Base-by-base conservation (phyloP, 2,113 vertebrate species). In the Prionailurus bengalensis region DNA sequence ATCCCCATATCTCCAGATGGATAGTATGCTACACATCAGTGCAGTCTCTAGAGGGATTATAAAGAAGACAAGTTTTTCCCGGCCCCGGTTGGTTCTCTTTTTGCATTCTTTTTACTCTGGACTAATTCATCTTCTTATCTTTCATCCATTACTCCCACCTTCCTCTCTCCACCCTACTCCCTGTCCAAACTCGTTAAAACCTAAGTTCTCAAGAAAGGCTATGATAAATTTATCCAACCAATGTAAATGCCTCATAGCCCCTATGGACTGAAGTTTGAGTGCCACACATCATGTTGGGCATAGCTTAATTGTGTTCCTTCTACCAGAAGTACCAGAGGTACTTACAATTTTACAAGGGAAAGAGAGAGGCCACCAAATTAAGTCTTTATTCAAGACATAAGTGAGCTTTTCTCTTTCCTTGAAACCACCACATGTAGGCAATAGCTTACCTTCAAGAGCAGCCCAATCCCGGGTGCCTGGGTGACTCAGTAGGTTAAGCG, bases 301-400 rank as follows among this genome's bases (percentile, higher is more conserved):
- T 91, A 17, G 33, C 70, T 91, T 42, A 25, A 51, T 33, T 33
- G 11, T 33, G 8, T 80, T 63, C 48, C 33, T 83, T 73, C 76
- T 91, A 21, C 51, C 53, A 86, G 21, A 71, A 7, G 10, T 91
- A 21, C 51, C 53, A 86, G 21, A 71, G 10, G 10, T 23, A 89
- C 21, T 61, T 83, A n/a, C 70, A 55, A 53, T 89, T 85, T 89
- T 92, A 85, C 8, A 81, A 95, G 7, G 9, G 53, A 80, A 53
- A 88, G 55, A 94, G 13, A 61, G 25, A 91, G 68, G 29, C 1
- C 65, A 89, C 74, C n/a, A 74, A 48, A 66, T 27, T 36, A 36
- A 87, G 58, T 95, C 51, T 95, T 63, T 90, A 48, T 91, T 87
- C 31, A 63, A 83, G 71, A 55, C 8, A 7, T 71, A 88, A 66